Evolutionary conservation across 2,888 invertebrate species (phyloP).

Genomic region (Melipona bicolor): DNA sequence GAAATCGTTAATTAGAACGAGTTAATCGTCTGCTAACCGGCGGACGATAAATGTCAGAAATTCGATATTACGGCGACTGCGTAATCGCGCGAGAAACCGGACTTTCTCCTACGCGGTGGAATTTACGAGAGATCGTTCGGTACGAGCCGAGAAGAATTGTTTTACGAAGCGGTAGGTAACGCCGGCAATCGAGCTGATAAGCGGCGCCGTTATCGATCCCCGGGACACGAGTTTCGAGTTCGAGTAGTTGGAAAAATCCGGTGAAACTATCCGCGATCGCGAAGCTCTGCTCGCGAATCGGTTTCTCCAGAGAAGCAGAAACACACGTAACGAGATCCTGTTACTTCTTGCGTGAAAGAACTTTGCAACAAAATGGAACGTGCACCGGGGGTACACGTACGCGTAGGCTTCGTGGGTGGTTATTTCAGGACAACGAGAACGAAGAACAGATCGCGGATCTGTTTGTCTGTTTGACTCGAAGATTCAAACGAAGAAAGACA

Average conservation of each 20-base stretch:
- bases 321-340: slow-evolving; percentile 17
- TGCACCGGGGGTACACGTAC: not conserved
- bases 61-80: slow-evolving; percentile 50
- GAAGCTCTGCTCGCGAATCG: slow-evolving; percentile 27
- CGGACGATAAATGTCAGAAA: slow-evolving; percentile 56
- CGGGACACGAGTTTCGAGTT: slow-evolving; percentile 32
- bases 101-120: slow-evolving; percentile 56
- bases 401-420: not conserved
- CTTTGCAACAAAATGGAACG: slow-evolving; percentile 13
- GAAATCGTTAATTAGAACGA: slow-evolving; percentile 48
- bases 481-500: not conserved
- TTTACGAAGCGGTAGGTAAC: slow-evolving; percentile 55
- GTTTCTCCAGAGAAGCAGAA: slow-evolving; percentile 14
- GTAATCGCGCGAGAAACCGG: slow-evolving; percentile 55
- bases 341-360: not conserved
- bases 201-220: slow-evolving; percentile 35
- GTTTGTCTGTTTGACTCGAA: no score
- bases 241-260: slow-evolving; percentile 43
- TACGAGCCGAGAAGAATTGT: slow-evolving; percentile 37
- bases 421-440: not conserved
- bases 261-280: slow-evolving; percentile 33
- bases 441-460: not conserved
- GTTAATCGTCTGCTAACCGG: slow-evolving; percentile 38
- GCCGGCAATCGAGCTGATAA: slow-evolving; percentile 42
- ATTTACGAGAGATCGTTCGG: slow-evolving; percentile 53